Percentiles rank a stretch among this genome's conserved stretches.
These are phyloP conservation scores for Linepithema humile DNA, from an alignment of 1,140 invertebrate genomes.

Conservation along the genomic window DNA sequence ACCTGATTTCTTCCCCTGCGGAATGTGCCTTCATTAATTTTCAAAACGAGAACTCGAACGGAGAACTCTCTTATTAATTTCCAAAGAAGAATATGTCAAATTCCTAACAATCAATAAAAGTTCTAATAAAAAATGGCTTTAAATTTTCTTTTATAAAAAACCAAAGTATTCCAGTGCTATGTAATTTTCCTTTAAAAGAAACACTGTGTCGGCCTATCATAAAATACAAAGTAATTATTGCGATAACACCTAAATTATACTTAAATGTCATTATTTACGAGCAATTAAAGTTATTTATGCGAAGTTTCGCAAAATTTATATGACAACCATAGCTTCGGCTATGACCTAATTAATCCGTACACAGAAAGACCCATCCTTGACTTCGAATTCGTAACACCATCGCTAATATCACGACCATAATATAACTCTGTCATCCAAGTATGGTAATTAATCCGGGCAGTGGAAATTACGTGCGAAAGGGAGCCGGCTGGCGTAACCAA, in stretches of 20 bases:
- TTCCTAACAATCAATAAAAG: not conserved
- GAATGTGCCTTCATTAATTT: not conserved
- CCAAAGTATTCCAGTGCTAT: not conserved
- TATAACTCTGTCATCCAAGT: constrained; percentile 12
- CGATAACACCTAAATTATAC: not conserved
- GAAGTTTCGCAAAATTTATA: not conserved
- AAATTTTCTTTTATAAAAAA: not conserved
- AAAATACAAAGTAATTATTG: not conserved
- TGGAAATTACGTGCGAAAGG: constrained; percentile 33
- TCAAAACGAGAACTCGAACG: too few species aligned
- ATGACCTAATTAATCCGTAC: constrained; percentile 18
- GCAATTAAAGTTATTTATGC: not conserved
- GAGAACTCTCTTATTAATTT: not conserved
- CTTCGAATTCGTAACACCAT: constrained; percentile 5
- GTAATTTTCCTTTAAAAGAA: not conserved
- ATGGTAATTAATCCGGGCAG: constrained; percentile 38
- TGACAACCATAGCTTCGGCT: not conserved
- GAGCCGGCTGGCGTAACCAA: not conserved
- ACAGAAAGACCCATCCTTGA: not conserved
- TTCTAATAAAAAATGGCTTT: not conserved
- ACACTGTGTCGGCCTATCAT: not conserved
- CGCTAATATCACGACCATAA: not conserved
- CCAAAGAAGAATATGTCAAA: not conserved
- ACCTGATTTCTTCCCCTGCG: too few species aligned
- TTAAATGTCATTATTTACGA: not conserved